Evolutionary conservation across 2,113 vertebrate species (phyloP), one percentile per base, ranked within the genome.

Genomic region (Tachysurus vachellii): DNA sequence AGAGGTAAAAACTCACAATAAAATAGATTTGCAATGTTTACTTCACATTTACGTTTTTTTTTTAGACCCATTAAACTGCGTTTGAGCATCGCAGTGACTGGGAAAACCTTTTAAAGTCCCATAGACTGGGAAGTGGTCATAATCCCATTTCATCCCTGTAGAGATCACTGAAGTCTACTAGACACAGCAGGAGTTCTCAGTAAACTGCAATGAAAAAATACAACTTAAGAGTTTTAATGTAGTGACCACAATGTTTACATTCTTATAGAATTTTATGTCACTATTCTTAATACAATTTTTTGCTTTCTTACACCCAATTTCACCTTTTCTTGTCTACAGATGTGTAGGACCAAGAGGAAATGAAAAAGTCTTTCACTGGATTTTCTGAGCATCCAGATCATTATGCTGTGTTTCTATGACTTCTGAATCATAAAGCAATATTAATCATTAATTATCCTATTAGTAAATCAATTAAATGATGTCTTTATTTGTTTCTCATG

Each of bases 1-100:
- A 31, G 54, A 89, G 84, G 68, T 91, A 71, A 64, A 84, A 17
- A 50, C n/a, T 50, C 42, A 19, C 9, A 17, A 17, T 59, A 5
- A 44, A 7, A 31, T 14, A 70, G 66, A 36, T 6, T 6, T 31
- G 1, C 66, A 2, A 70, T 70, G 62, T 23, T 62, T 62, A 26
- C 61, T 7, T 62, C 61, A 62, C 23, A 62, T 62, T 62, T 62
- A n/a, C n/a, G n/a, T 21, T 26, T 7, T 26, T 62, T 62, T 70
- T 14, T 36, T 70, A 70, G 36, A 31, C 12, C n/a, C 62, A 14
- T 13, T 66, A 66, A 66, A 66, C 26, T 66, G 62, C 28, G n/a
- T 1, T 66, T n/a, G 62, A 62, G 61, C 26, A 62, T 62, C 26
- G 0, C 2, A 2, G 61, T 62, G 7, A 62, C 21, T 62, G 2